These are phyloP conservation scores for fruit fly (Drosophila melanogaster) DNA, from an alignment of 1,140 invertebrate species.

Conservation along the genomic window Release_6_plus_ISO1_MT NT_033779.5:21122501-21123000, in stretches of 20 bases:
- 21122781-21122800: conserved; percentile 79
- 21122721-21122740: conserved; percentile 45
- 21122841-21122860: conserved; percentile 60
- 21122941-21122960: conserved; percentile 62
- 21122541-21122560: conserved; percentile 18
- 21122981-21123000: conserved; percentile 46
- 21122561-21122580: conserved; percentile 10
- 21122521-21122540: conserved; percentile 10
- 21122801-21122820: conserved; percentile 73
- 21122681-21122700: conserved; percentile 42
- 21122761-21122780: conserved; percentile 79
- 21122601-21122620: conserved; percentile 37
- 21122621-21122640: conserved; percentile 50
- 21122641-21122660: conserved; percentile 63
- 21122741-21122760: conserved; percentile 51
- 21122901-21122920: conserved; percentile 76
- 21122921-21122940: conserved; percentile 84
- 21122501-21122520: conserved; percentile 34
- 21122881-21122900: conserved; percentile 29
- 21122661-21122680: conserved; percentile 56
- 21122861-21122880: conserved; percentile 53
- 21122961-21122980: conserved; percentile 56
- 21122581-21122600: conserved; percentile 33
- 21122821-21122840: conserved; percentile 60
- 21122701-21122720: conserved; percentile 44